phyloP scores from a whole-genome alignment of 2,888 invertebrate genomes.

The Drosophila tripunctata region DNA sequence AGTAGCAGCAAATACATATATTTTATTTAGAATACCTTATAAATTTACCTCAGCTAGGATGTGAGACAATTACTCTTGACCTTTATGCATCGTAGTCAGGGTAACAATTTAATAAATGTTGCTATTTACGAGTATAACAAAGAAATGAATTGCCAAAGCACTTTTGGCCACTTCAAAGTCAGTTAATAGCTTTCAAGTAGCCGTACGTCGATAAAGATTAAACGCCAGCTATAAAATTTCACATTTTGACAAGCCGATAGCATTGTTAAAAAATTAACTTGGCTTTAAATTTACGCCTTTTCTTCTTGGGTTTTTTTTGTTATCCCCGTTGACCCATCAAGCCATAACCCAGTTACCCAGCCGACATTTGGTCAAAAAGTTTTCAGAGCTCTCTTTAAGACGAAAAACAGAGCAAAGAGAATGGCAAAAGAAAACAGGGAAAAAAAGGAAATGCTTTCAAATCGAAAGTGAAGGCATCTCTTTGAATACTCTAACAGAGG shows the following conservation, averaged over 20 bases:
- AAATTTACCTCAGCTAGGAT: not conserved
- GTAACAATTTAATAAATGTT: conserved; percentile 39
- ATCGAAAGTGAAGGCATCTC: conserved; percentile 40
- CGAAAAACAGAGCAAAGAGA: too few relatives aligned
- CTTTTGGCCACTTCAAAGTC: not conserved
- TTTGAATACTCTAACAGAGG: conserved; percentile 40
- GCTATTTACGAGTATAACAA: conserved; percentile 58
- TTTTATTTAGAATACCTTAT: not conserved
- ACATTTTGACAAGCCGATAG: conserved; percentile 69
- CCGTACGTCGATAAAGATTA: conserved; percentile 71
- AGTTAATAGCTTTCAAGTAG: conserved; percentile 18
- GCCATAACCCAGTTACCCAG: conserved; percentile 4
- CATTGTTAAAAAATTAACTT: conserved; percentile 78
- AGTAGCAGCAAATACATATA: not conserved
- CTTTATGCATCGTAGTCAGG: conserved; percentile 3
- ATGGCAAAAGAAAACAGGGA: not conserved
- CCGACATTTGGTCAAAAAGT: conserved; percentile 58
- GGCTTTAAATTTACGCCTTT: conserved; percentile 77
- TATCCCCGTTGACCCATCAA: conserved; percentile 58
- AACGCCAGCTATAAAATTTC: conserved; percentile 70
- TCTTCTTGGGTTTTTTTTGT: conserved; percentile 38
- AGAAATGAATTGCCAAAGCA: conserved; percentile 43
- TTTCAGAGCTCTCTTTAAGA: conserved; percentile 1
- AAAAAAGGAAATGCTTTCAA: conserved; percentile 52
- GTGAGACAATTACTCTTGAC: conserved; percentile 15